Conservation (phyloP, 2,113 vertebrate genomes). For the Stegostoma tigrinum region DNA sequence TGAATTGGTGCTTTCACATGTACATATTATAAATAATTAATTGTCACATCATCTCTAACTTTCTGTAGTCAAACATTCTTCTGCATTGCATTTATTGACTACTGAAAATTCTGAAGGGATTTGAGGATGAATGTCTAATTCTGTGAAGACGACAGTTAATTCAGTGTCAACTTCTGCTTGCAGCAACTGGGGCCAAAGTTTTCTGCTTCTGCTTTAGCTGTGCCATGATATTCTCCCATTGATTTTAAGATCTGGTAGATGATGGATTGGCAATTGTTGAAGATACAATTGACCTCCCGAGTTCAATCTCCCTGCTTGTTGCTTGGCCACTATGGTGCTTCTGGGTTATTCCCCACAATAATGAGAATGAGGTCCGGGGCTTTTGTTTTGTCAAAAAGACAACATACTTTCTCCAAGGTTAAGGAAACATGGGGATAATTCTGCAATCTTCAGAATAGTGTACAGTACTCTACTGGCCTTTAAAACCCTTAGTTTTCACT, state of each 20-base stretch:
- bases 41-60: background rate
- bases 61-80: background rate
- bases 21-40: background rate
- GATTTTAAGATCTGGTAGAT: background rate
- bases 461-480: background rate
- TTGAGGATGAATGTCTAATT: background rate
- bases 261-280: background rate
- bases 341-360: background rate
- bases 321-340: background rate
- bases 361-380: background rate
- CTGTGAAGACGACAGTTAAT: too few species aligned
- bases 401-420: background rate
- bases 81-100: background rate
- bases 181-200: background rate
- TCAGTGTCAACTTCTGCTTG: background rate
- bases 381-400: background rate
- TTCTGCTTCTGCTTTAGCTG: background rate
- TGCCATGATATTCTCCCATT: background rate
- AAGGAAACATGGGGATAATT: background rate
- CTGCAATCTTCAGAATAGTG: background rate
- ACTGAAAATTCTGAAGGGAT: background rate
- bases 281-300: background rate
- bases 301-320: background rate
- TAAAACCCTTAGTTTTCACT: background rate
- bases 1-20: background rate